Base-by-base conservation (phyloP, 2,797 vertebrate species). In the Sylvilagus floridanus region DNA sequence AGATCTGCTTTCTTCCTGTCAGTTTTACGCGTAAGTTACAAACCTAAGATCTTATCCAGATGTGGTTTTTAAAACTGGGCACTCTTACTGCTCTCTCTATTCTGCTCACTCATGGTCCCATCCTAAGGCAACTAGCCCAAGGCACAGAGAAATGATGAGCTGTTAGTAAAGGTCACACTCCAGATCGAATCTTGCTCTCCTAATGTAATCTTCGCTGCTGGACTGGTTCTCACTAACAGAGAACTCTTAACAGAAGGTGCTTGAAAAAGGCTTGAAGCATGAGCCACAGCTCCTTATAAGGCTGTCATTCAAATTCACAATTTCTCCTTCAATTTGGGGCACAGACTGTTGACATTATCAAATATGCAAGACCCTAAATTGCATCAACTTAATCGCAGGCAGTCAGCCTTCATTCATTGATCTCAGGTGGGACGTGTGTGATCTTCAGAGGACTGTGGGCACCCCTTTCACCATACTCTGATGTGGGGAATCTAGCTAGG, bases 141-240 rank as follows among this genome's bases (percentile, higher is more conserved):
- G 54, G 71, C 16, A 57, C 71, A 42, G 71, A 81, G 42, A 91
- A 76, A 13, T n/a, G 22, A 21, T 42, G 28, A 57, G 22, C 37
- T 57, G 62, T 76, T 83, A 47, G 28, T 7, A 71, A 84, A 81
- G 32, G 28, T 47, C 81, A 50, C 7, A 22, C 7, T 30, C 16
- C 42, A 72, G 81, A 88, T 75, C 57, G 82, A 71, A 84, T 65
- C n/a, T 30, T 60, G 50, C 1, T 35, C 17, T 79, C 13, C 54
- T 66, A 84, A 90, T 87, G 76, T 89, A 63, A 90, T 92, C 28
- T 82, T 89, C 86, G 30, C 42, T 76, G 30, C 69, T 63, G 52
- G 24, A 52, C 86, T 68, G 63, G 42, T 21, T 69, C 42, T 83
- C 6, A 65, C 16, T 60, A 60, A 71, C 47, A 86, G 37, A 96